A percentile compares a stretch with the other conserved stretches of the same genome.
These are phyloP conservation scores for Nyctibius grandis DNA, from an alignment of 2,797 vertebrate species.

Conservation along the genomic window DNA sequence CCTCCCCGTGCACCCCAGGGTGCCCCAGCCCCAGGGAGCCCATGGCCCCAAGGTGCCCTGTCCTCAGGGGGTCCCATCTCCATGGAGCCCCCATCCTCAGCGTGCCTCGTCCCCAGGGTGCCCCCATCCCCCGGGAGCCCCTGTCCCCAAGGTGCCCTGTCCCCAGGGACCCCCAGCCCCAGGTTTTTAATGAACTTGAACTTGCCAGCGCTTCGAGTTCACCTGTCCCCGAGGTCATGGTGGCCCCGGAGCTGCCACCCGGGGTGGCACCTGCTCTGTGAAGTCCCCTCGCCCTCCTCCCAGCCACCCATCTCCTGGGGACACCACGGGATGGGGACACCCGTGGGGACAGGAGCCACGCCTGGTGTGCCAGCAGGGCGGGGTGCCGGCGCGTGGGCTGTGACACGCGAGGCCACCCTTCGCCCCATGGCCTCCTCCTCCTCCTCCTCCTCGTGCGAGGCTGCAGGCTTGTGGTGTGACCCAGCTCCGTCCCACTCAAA, in stretches of 20 bases:
- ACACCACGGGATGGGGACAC: neutral
- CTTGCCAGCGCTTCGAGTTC: no score
- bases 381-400: neutral
- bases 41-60: neutral
- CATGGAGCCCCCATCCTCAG: rapidly evolving
- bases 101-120: neutral
- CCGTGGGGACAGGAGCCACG: neutral
- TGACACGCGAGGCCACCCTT: neutral
- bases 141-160: neutral
- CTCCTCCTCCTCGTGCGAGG: neutral
- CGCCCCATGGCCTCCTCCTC: neutral
- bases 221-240: neutral
- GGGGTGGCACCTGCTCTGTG: rapidly evolving
- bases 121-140: neutral
- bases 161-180: rapidly evolving
- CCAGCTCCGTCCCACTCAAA: neutral
- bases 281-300: rapidly evolving
- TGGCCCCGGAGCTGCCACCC: neutral
- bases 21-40: neutral
- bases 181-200: no score
- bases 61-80: neutral
- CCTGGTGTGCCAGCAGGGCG: neutral
- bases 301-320: neutral
- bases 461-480: neutral
- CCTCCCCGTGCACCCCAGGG: no score